Evolutionary conservation across 2,888 invertebrate species (phyloP), one percentile per base, ranked within the genome.

Genomic region (Scaptomyza caliginosa): DNA sequence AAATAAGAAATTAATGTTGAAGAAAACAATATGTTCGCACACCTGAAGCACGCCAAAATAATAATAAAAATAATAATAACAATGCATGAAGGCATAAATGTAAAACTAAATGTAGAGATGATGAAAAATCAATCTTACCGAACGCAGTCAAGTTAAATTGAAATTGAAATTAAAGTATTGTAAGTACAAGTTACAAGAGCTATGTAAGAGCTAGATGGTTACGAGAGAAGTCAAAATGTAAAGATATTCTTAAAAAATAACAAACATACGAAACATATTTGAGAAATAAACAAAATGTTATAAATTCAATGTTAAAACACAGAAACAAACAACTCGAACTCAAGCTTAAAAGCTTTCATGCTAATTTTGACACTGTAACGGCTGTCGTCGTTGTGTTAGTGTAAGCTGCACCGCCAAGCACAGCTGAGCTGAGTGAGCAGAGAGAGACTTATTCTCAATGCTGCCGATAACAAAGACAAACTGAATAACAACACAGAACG

Each of bases 241-340:
- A 69, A 66, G 76, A 67, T 84, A 80, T 81, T 83, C 66, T 69
- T 62, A 80, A 58, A 42, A n/a, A n/a, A n/a, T n/a, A n/a, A n/a
- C n/a, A n/a, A n/a, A n/a, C 51, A 39, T 56, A 67, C 43, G 60
- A 51, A 32, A 65, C 54, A 64, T 77, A 76, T 67, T 55, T 65
- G 62, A 54, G 55, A 63, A 73, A 67, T 66, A 81, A 82, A 54
- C 42, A 59, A 66, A 64, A 63, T 67, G 76, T 82, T 79, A 56
- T 68, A 72, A 60, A 56, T 65, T 67, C 55, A 63, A 58, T 64
- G 64, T 68, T 68, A 52, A 69, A 26, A 11, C 32, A 55, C 26
- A 46, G 34, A 13, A 13, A 17, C 28, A 42, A 21, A 34, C 8
- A 55, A 55, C 11, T 36, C 10, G 23, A 55, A 55, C 11, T 36